Evolutionary conservation across 2,113 vertebrate genomes (phyloP).

Genomic region (Ovis canadensis): DNA sequence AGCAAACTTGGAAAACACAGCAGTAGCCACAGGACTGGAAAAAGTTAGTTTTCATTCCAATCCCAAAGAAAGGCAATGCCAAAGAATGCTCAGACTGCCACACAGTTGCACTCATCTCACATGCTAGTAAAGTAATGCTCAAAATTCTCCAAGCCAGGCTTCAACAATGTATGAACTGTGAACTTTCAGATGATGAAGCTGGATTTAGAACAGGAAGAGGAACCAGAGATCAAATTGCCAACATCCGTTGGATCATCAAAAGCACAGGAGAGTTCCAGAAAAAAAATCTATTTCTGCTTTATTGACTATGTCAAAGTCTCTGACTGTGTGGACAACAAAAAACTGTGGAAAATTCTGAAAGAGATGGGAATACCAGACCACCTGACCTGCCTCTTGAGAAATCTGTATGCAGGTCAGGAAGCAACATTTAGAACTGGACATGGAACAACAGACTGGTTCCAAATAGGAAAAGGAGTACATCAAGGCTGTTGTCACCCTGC

Average conservation of each 20-base stretch:
- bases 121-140: not conserved
- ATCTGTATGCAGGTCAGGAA: not conserved
- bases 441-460: not conserved
- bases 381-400: not conserved
- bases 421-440: not conserved
- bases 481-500: not conserved
- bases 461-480: not conserved
- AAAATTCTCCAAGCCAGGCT: not conserved
- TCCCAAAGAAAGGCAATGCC: not conserved
- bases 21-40: not conserved
- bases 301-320: not conserved
- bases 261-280: not conserved
- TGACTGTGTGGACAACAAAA: not conserved
- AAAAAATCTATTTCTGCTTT: not conserved
- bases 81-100: not conserved
- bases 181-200: not conserved
- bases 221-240: not conserved
- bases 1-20: not conserved
- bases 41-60: not conserved
- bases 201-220: not conserved
- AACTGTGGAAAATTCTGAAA: not conserved
- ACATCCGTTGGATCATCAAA: fast-evolving
- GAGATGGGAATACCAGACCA: not conserved
- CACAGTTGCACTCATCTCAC: not conserved
- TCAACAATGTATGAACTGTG: not conserved